Conservation (phyloP, 2,113 vertebrate species). For the Podarcis raffonei region DNA sequence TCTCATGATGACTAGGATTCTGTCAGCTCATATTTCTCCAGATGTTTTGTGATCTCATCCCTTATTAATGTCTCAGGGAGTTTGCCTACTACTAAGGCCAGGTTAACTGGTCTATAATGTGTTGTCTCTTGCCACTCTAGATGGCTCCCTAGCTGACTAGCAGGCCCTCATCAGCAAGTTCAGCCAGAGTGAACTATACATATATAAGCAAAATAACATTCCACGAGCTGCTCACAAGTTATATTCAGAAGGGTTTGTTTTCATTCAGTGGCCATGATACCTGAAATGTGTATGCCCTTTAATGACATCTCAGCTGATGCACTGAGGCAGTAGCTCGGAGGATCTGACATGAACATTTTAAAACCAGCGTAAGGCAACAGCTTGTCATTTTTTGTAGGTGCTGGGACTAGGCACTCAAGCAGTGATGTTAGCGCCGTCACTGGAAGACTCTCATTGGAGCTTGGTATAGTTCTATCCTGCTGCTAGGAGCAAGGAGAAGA, state of each 20-base stretch:
- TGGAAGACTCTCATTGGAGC: neutral
- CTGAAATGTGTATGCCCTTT: slow-evolving; percentile 42
- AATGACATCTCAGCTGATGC: neutral
- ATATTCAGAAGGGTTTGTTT: slow-evolving; percentile 50
- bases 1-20: slow-evolving; percentile 55
- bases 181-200: slow-evolving; percentile 65
- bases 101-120: slow-evolving; percentile 53
- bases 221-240: slow-evolving; percentile 35
- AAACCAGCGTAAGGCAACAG: neutral
- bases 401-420: neutral
- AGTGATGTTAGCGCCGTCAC: neutral
- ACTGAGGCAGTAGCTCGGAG: neutral
- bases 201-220: slow-evolving; percentile 29
- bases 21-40: slow-evolving; percentile 70
- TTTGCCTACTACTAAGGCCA: slow-evolving; percentile 62
- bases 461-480: neutral
- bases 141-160: slow-evolving; percentile 54
- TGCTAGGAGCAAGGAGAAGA: neutral
- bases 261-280: slow-evolving; percentile 49
- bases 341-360: neutral
- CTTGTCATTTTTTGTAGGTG: neutral
- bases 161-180: slow-evolving; percentile 60
- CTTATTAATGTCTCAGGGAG: slow-evolving; percentile 65
- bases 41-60: slow-evolving; percentile 73
- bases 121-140: slow-evolving; percentile 61